Conservation (phyloP, 2,113 vertebrate species). For the Takifugu flavidus region DNA sequence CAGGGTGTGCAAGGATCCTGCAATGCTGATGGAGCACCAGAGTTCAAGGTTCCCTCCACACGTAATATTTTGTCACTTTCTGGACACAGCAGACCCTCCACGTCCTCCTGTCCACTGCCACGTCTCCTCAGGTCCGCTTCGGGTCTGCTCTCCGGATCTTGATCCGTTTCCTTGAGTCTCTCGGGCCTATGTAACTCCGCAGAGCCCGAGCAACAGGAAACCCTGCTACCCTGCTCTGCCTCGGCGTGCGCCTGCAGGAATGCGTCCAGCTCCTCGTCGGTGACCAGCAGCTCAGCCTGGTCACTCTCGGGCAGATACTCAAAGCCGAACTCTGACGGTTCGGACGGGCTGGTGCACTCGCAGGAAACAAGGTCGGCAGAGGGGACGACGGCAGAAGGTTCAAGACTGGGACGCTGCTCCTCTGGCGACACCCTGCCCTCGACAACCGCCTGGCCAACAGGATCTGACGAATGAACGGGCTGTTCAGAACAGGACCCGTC, state of each 20-base stretch:
- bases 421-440: conserved; percentile 46
- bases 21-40: conserved; percentile 36
- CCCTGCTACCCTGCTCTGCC: conserved; percentile 28
- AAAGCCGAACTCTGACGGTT: conserved; percentile 68
- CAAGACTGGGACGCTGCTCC: conserved; percentile 18
- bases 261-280: conserved; percentile 89
- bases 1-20: conserved; percentile 44
- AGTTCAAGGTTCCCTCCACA: conserved; percentile 35
- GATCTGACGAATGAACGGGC: neutral
- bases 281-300: conserved; percentile 77
- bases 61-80: conserved; percentile 60
- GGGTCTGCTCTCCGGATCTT: conserved; percentile 27
- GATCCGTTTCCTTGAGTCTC: conserved; percentile 43
- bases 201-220: conserved; percentile 16
- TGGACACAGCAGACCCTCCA: conserved; percentile 46
- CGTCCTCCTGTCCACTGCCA: conserved; percentile 8
- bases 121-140: conserved; percentile 50
- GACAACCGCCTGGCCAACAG: conserved; percentile 20
- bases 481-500: conserved; percentile 2
- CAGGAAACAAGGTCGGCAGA: conserved; percentile 20
- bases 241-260: conserved; percentile 81
- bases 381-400: conserved; percentile 5
- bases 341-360: conserved; percentile 43
- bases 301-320: conserved; percentile 78
- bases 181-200: conserved; percentile 28